Conservation (phyloP, 2,888 invertebrate genomes). For the Scaptomyza parva region DNA sequence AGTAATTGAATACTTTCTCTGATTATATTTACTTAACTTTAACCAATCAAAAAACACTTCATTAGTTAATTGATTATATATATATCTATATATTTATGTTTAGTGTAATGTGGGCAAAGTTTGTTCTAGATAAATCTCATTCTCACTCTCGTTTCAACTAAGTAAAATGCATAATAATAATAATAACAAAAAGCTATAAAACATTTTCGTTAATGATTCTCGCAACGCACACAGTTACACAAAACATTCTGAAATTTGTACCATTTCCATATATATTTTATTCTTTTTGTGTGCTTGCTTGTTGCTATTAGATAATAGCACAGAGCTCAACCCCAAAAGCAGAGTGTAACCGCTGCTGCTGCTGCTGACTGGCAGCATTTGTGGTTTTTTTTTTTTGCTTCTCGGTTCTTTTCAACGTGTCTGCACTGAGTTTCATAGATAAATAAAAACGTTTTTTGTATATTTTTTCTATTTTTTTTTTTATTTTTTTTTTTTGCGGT, state of each 20-base stretch:
- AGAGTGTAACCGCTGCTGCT: slow-evolving; percentile 14
- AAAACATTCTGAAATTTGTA: slow-evolving; percentile 5
- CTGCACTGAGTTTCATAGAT: slow-evolving; percentile 63
- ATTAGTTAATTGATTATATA: slow-evolving; percentile 17
- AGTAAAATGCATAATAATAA: slow-evolving; percentile 2
- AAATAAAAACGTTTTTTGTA: slow-evolving; percentile 71
- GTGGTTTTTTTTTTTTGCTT: slow-evolving; percentile 31
- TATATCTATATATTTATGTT: neutral
- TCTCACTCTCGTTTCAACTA: neutral
- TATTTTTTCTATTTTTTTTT: neutral
- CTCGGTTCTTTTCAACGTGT: slow-evolving; percentile 17
- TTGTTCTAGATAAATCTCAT: neutral
- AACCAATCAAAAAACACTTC: slow-evolving; percentile 7
- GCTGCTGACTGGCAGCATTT: slow-evolving; percentile 19
- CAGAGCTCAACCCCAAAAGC: slow-evolving; percentile 19
- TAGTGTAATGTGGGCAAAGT: neutral
- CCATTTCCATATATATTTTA: slow-evolving; percentile 5
- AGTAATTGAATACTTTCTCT: neutral
- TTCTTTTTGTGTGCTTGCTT: slow-evolving; percentile 18
- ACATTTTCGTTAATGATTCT: slow-evolving; percentile 31
- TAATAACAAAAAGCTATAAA: slow-evolving; percentile 19
- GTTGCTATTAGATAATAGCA: slow-evolving; percentile 64
- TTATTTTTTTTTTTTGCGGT: slow-evolving; percentile 28
- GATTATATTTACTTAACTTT: neutral
- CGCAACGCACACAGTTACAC: neutral